Base-by-base conservation (phyloP, 2,888 invertebrate genomes). In the Eledona agricola region DNA sequence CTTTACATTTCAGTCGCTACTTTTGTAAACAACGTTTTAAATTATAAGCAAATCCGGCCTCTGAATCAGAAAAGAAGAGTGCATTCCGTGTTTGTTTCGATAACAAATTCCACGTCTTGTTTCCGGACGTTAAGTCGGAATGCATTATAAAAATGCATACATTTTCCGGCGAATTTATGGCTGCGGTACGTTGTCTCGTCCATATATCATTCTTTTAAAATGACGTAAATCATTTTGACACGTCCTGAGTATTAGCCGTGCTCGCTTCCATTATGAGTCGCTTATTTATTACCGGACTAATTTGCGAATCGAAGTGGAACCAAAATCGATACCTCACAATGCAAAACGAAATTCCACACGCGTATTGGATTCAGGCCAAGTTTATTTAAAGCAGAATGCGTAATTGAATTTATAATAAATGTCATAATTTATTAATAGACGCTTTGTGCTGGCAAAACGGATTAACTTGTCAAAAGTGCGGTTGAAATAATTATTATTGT, bases 141-240 rank as follows among this genome's bases (percentile, higher is more conserved):
- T 22, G 20, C 31, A 31, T 31, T 42, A 31, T 12, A 28, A 42
- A 42, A 42, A 19, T 42, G 20, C 20, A 42, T 23, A 25, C 20
- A 26, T 28, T 40, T 40, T 40, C 40, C 7, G 11, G 1, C 7
- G 11, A 31, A 29, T 42, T 42, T 42, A 42, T 31, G 42, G 19
- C 26, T 29, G 29, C 22, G 17, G 13, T 11, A 31, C 22, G 11
- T 40, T 40, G 40, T 28, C 9, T 11, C 40, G 16, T 28, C 19
- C 17, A 42, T 29, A 42, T 42, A 29, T 42, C 42, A 42, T 42
- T 42, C 42, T 29, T 16, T 42, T 42, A 42, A 42, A 42, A 42
- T 29, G 13, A 5, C 17, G 31, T 42, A 42, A 31, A 42, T 42
- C 42, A 42, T 42, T 5, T 13, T 42, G 42, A 31, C 42, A 42